Percentiles rank a stretch among this genome's conserved stretches.
These are phyloP conservation scores for Invenusta paracnida DNA, from an alignment of 2,888 invertebrate genomes.

Conservation along the genomic window DNA sequence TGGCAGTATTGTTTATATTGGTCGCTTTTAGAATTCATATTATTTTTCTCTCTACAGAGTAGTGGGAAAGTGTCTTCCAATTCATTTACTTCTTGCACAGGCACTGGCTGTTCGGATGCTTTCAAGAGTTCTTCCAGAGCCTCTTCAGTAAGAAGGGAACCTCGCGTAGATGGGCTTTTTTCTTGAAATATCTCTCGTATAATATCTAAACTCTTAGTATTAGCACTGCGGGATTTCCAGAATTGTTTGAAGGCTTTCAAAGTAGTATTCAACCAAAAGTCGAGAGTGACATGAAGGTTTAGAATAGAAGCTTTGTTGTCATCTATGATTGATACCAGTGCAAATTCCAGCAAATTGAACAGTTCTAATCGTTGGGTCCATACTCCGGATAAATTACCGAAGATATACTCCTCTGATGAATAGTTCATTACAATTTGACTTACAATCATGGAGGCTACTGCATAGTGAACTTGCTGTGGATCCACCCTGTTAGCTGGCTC, in stretches of 20 bases:
- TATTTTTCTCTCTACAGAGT: neutral
- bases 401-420: neutral
- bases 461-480: neutral
- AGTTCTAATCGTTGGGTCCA: neutral
- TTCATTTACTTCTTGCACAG: neutral
- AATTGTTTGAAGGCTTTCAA: neutral
- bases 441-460: slow-evolving; percentile 2
- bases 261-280: neutral
- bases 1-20: neutral
- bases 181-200: neutral
- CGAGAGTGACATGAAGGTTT: neutral
- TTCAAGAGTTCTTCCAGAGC: neutral
- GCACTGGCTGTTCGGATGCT: neutral
- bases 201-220: neutral
- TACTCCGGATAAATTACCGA: neutral
- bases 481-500: neutral
- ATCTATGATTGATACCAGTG: neutral
- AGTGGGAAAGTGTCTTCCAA: neutral
- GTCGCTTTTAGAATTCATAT: neutral
- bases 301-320: neutral
- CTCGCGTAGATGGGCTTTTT: neutral
- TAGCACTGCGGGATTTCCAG: neutral
- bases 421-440: neutral
- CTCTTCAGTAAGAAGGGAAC: neutral
- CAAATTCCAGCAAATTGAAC: neutral